A percentile compares a stretch with the other conserved stretches of the same genome.
phyloP scores from a whole-genome alignment of 2,113 vertebrate genomes.

The Macroglossus sobrinus region DNA sequence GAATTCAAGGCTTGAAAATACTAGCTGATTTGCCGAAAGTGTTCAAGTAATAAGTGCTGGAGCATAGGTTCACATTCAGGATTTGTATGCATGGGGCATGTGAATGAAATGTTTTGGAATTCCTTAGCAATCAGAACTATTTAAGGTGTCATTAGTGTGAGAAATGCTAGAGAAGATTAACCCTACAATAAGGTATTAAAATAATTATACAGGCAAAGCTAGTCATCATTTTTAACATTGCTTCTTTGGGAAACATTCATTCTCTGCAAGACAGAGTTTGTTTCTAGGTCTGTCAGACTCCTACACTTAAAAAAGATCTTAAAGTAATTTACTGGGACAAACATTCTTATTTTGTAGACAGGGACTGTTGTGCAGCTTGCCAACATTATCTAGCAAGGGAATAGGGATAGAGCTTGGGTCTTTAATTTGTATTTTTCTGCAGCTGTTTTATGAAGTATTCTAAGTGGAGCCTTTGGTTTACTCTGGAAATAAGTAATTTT shows the following conservation, averaged over 20 bases:
- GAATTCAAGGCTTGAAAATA: background rate
- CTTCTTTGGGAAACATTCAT: background rate
- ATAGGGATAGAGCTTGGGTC: background rate
- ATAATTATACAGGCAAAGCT: background rate
- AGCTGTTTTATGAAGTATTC: background rate
- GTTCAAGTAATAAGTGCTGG: background rate
- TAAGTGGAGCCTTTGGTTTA: conserved; percentile 10
- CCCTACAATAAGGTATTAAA: conserved; percentile 18
- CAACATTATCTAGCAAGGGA: background rate
- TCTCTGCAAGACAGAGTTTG: background rate
- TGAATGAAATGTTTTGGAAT: background rate
- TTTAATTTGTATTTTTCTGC: background rate
- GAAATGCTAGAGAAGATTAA: background rate
- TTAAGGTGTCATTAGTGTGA: background rate
- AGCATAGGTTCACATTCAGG: background rate
- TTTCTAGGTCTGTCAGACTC: background rate
- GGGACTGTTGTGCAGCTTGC: background rate
- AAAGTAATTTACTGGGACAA: background rate
- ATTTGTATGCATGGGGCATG: background rate
- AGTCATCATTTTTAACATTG: background rate
- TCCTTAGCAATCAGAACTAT: background rate
- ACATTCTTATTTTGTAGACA: background rate
- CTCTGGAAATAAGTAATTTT: background rate
- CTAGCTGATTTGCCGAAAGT: background rate
- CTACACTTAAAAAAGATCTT: background rate